phyloP scores from a whole-genome alignment of 2,113 vertebrate species.

The Myotis lucifugus region DNA sequence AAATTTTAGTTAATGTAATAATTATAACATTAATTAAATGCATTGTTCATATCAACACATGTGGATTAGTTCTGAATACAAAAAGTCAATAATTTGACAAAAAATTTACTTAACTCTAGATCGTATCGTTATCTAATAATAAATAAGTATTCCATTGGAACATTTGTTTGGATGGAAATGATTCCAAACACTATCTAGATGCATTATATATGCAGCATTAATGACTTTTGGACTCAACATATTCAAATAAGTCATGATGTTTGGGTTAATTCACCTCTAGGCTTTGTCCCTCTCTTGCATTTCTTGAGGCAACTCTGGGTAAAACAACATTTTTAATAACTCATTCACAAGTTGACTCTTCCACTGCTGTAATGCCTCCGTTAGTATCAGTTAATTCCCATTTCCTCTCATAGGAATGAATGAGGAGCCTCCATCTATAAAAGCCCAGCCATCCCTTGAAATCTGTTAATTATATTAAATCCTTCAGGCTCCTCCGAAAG shows the following conservation, averaged over 20 bases:
- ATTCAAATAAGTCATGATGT: conserved; percentile 24
- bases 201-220: conserved; percentile 6
- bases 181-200: not conserved
- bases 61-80: not conserved
- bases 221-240: conserved; percentile 6
- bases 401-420: conserved; percentile 42
- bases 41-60: conserved; percentile 6
- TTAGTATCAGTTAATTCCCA: conserved; percentile 35
- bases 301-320: conserved; percentile 37
- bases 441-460: conserved; percentile 36
- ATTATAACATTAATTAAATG: conserved; percentile 36
- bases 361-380: not conserved
- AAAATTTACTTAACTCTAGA: conserved; percentile 43
- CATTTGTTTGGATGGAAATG: conserved; percentile 22
- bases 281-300: not conserved
- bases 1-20: conserved; percentile 28
- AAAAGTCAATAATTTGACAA: conserved; percentile 41
- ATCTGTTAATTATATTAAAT: conserved; percentile 46
- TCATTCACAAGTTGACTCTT: conserved; percentile 46
- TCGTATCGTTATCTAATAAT: conserved; percentile 17
- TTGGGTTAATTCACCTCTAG: conserved; percentile 10
- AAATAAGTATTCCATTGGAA: not conserved
- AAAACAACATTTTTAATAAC: conserved; percentile 47
- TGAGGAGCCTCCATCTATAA: not conserved
- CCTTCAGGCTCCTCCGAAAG: conserved; percentile 48